Conservation (phyloP, 2,797 vertebrate genomes). For the Amniataba percoides region DNA sequence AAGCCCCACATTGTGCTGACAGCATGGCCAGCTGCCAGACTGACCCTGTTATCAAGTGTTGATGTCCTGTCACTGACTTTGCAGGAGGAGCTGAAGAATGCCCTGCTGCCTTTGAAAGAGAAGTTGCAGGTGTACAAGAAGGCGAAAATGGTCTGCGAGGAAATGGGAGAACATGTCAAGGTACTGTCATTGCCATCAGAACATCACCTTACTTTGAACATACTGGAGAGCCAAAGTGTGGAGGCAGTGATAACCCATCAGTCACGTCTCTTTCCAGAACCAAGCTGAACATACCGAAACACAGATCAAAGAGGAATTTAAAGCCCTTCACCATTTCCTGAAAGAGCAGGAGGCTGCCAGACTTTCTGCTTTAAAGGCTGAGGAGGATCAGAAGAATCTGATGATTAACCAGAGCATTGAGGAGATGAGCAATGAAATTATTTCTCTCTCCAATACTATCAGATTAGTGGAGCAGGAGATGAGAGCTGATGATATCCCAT, state of each 20-base stretch:
- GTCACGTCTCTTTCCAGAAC: constrained; percentile 69
- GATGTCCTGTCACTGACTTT: constrained; percentile 65
- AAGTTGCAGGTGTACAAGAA: constrained; percentile 83
- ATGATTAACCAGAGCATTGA: constrained; percentile 76
- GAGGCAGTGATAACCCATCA: constrained; percentile 18
- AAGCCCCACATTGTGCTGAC: constrained; percentile 50
- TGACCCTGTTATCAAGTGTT: constrained; percentile 63
- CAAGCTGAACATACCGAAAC: constrained; percentile 82
- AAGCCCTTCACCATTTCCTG: constrained; percentile 81
- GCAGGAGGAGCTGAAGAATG: constrained; percentile 86
- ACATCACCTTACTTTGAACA: constrained; percentile 20
- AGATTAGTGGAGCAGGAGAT: constrained; percentile 83
- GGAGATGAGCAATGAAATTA: constrained; percentile 78
- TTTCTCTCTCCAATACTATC: constrained; percentile 80
- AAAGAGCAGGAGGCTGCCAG: constrained; percentile 82
- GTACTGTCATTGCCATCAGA: constrained; percentile 62
- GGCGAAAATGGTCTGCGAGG: constrained; percentile 76
- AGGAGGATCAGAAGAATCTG: constrained; percentile 80
- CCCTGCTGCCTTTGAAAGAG: constrained; percentile 82
- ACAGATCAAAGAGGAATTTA: constrained; percentile 84
- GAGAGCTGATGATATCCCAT: constrained; percentile 77
- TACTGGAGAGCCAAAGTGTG: neutral
- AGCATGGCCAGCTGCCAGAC: constrained; percentile 61
- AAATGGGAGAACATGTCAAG: constrained; percentile 84
- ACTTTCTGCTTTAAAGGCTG: constrained; percentile 77